These are phyloP conservation scores for Tholera decimalis DNA, from an alignment of 2,888 invertebrate genomes.

Conservation along the genomic window DNA sequence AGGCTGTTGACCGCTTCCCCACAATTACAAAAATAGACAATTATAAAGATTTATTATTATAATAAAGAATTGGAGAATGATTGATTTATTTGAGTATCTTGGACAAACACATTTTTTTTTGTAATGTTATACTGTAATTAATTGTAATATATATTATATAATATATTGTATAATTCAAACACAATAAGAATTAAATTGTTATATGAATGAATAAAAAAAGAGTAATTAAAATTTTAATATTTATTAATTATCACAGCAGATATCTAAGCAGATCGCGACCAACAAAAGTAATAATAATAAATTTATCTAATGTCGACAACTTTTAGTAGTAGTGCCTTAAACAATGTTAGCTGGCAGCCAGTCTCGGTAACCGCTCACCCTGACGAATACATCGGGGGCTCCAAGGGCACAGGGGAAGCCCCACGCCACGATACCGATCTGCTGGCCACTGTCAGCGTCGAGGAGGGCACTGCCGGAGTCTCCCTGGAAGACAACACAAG, in stretches of 20 bases:
- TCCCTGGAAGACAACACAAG: constrained; percentile 67
- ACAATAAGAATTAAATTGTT: no score
- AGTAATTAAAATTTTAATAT: background rate
- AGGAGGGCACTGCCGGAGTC: constrained; percentile 80
- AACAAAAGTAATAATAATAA: background rate
- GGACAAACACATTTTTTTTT: no score
- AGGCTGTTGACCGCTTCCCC: no score
- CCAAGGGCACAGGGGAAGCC: constrained; percentile 81
- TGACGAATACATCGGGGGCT: constrained; percentile 78
- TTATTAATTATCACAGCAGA: background rate
- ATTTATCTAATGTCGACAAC: background rate
- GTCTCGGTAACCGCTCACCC: constrained; percentile 69
- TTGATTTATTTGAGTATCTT: no score
- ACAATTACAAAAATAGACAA: no score
- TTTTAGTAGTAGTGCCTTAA: constrained; percentile 26
- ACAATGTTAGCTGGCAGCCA: constrained; percentile 63
- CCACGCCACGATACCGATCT: constrained; percentile 82
- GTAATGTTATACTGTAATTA: no score
- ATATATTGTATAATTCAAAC: no score
- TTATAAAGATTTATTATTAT: no score
- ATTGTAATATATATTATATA: no score
- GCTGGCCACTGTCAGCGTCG: constrained; percentile 56
- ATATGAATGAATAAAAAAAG: no score
- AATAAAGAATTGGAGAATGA: no score
- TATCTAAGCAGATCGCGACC: background rate